A percentile compares a stretch with the other conserved stretches of the same genome.
Conservation (phyloP, 2,113 vertebrate genomes). For the zebrafish (Danio rerio) region GRCz12tu NC_133183.1:50340001-50340500, state of each 20-base stretch:
- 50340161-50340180: constrained; percentile 16
- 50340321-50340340: background rate
- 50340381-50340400: constrained; percentile 11
- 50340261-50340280: constrained; percentile 19
- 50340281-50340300: constrained; percentile 18
- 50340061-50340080: background rate
- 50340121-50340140: constrained; percentile 20
- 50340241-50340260: constrained; percentile 21
- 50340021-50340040: background rate
- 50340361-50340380: constrained; percentile 42
- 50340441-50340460: constrained; percentile 56
- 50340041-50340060: constrained; percentile 4
- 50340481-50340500: constrained; percentile 52
- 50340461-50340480: constrained; percentile 54
- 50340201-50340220: background rate
- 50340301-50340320: constrained; percentile 8
- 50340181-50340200: background rate
- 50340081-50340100: constrained; percentile 13
- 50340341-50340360: constrained; percentile 23
- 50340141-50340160: constrained; percentile 3
- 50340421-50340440: constrained; percentile 41
- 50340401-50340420: constrained; percentile 31
- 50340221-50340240: constrained; percentile 26
- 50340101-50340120: constrained; percentile 6
- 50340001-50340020: background rate